Base-by-base conservation (phyloP, 2,888 invertebrate genomes). In the Parascotia fuliginaria region DNA sequence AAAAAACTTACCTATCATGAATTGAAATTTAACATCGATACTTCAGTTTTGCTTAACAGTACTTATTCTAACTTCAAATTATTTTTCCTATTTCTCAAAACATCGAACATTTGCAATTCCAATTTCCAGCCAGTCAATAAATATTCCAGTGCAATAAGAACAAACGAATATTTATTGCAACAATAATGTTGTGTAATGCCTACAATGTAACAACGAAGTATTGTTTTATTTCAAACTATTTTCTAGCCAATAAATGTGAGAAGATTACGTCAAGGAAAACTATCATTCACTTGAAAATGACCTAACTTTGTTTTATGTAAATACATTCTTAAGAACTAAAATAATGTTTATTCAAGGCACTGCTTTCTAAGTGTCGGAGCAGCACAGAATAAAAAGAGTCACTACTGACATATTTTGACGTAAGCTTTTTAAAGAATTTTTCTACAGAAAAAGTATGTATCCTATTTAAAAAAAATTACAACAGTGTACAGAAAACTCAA, bases 121-220 rank as follows among this genome's bases (percentile, higher is more conserved):
- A 16, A 9, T 40, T 29, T 12, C 19, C 14, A 13, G 22, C 9
- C 22, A 34, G 15, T 27, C 27, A 16, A 28, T 36, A 16, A 28
- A 36, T 42, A 19, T 13, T 4, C 16, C n/a, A 28, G 6, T 7
- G 12, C 36, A 36, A 28, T 22, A 33, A 42, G 27, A 34, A n/a
- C n/a, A 36, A 42, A 36, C 12, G 9, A 29, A n/a, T 19, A 43
- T 43, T 28, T 36, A 43, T 43, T 28, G 19, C 15, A 36, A 28
- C 42, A 43, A 34, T 42, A 42, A 27, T 16, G 33, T 33, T 24
- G 4, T 19, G 32, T 13, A 33, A 9, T 3, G 9, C 12, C 16
- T 24, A 29, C 11, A 16, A 12, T 36, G 34, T 28, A 19, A 28
- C 11, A 16, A 43, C 34, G 12, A 15, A 12, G 5, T 11, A 34